phyloP scores from a whole-genome alignment of 2,113 vertebrate genomes.

The Myotis lucifugus region DNA sequence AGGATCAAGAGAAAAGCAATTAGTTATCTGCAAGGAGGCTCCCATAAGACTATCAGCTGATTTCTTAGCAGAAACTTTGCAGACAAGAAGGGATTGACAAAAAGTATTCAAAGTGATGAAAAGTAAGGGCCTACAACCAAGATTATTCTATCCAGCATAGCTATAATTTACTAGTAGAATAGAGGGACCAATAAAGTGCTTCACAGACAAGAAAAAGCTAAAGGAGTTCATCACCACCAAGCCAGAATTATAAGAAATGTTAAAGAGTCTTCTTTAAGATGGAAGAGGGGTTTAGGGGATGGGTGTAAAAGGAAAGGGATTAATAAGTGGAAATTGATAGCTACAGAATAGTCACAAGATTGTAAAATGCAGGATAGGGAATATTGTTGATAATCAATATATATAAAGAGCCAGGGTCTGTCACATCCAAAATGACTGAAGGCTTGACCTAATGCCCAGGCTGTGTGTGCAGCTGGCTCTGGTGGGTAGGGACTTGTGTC shows the following conservation, averaged over 20 bases:
- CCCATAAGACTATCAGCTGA: background rate
- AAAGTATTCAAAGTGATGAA: background rate
- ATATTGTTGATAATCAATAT: background rate
- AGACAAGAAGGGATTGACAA: background rate
- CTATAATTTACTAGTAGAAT: background rate
- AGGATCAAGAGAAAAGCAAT: background rate
- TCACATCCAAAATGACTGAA: too few species aligned
- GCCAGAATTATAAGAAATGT: background rate
- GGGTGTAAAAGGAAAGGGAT: background rate
- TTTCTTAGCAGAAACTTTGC: background rate
- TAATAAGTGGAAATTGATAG: background rate
- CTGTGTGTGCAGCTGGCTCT: too few species aligned
- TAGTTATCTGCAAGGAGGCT: background rate
- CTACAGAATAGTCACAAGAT: background rate
- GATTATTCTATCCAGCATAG: background rate
- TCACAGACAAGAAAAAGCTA: background rate
- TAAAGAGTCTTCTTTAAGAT: background rate
- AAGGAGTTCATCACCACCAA: background rate
- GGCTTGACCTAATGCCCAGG: too few species aligned
- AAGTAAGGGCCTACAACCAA: background rate
- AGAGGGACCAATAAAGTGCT: background rate
- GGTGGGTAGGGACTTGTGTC: too few species aligned
- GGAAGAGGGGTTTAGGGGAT: background rate
- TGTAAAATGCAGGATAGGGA: background rate
- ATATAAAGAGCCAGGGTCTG: too few species aligned